Base-by-base conservation (phyloP, 2,888 invertebrate species). In the Alsophila aescularia region DNA sequence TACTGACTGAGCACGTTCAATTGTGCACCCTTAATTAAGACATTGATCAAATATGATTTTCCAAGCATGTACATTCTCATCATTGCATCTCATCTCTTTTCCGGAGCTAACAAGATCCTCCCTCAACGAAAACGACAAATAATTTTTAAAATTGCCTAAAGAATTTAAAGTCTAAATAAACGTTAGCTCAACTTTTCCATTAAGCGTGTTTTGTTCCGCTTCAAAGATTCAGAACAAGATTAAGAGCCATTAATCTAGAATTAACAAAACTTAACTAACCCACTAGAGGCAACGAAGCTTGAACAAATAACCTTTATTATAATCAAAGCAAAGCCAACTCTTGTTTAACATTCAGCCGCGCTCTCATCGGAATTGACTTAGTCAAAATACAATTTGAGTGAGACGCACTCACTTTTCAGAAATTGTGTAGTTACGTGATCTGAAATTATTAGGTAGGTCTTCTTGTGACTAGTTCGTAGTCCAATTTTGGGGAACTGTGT, bases 341-440 rank as follows among this genome's bases (percentile, higher is more conserved):
- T 60, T 58, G 43, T 47, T 60, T 62, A 62, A 52, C 35, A 62
- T 66, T 66, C 63, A 37, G 16, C 8, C 48, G 39, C 34, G 45
- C 35, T 49, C 52, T 36, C 60, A 60, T 61, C 40, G 56, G 48
- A 58, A 66, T 66, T 34, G 60, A 62, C 58, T 63, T 61, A 66
- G 63, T 54, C 65, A 60, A 60, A 62, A 65, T 45, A 61, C 59
- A 59, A 61, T 64, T 61, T 56, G 35, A 51, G 50, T 50, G 45
- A 50, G 58, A 48, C 50, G 48, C 52, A 59, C 56, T 51, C 52
- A 62, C 57, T 62, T 60, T 64, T 53, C 57, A 47, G 59, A 58
- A 62, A 61, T 61, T 59, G 59, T 56, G 55, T 39, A 50, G 18
- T 40, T 56, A 61, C 65, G 65, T 61, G 65, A 36, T 37, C 14